Percentiles rank a stretch among this genome's conserved stretches.
Evolutionary conservation across 2,113 vertebrate genomes (phyloP).

Genomic region (Clarias gariepinus): DNA sequence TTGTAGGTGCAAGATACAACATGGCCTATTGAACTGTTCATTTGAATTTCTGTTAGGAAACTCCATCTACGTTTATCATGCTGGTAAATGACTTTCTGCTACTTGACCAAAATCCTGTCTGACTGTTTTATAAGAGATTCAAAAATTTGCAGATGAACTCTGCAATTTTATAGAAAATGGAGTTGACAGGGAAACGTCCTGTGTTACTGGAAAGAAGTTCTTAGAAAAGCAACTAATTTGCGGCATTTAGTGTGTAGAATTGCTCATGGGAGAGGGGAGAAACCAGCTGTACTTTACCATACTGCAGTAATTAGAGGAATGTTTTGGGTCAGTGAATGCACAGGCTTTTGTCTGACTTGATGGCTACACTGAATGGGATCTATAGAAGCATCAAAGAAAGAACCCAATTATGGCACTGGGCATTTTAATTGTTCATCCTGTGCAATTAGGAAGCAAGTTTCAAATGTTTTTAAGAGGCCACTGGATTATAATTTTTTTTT

Average conservation of each 20-base stretch:
- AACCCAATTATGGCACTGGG: constrained; percentile 71
- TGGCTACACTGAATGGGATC: constrained; percentile 70
- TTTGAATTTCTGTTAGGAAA: constrained; percentile 1
- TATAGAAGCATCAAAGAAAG: constrained; percentile 71
- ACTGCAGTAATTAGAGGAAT: constrained; percentile 69
- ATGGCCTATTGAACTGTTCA: neutral
- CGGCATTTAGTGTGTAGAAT: constrained; percentile 24
- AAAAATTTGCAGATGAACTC: neutral
- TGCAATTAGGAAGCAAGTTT: constrained; percentile 69
- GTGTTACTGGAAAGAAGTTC: constrained; percentile 21
- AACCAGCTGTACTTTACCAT: constrained; percentile 63
- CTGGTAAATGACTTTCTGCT: neutral
- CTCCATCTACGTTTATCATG: neutral
- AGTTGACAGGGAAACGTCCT: constrained; percentile 19
- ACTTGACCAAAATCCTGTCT: neutral
- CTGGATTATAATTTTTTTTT: constrained; percentile 57
- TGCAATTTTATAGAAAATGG: neutral
- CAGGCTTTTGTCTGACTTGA: constrained; percentile 73
- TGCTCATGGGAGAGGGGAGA: constrained; percentile 49
- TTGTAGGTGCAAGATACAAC: constrained; percentile 23
- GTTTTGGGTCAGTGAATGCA: constrained; percentile 70
- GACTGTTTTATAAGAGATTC: neutral
- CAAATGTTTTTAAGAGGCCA: constrained; percentile 69
- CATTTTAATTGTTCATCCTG: constrained; percentile 67
- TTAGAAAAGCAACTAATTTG: constrained; percentile 39